Evolutionary conservation across 64 coral and sea anemone species (phyloP), one percentile per base, ranked within the genome.

Genomic region (Montipora efflorescens): DNA sequence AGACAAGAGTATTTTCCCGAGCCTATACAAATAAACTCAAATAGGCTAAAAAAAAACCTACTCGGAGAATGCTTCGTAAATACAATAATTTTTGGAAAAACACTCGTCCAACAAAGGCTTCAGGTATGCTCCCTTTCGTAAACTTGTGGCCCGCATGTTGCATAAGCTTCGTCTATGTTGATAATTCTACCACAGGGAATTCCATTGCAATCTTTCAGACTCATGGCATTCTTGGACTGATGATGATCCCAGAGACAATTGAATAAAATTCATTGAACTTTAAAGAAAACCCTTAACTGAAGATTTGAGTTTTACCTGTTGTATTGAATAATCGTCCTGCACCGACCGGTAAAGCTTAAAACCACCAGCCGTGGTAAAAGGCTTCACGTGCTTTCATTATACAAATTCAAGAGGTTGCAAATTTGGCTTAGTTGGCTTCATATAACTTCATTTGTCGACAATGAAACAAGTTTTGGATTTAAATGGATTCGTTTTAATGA

Each of bases 291-390:
- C 5, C 45, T 72, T 12, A 36, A 36, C 36, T 36, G 64, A 50
- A 86, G 46, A 4, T 50, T 86, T 86, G 64, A 86, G 67, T 86
- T 70, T 71, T 86, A 86, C 82, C 82, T 86, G 82, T 23, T 86
- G 64, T 86, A 47, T 4, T 70, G 7, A 72, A 47, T 66, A 46
- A 59, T 57, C 3, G 11, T 5, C 53, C 36, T 36, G 57, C 81
- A 67, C 58, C 82, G 48, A 48, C 44, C 49, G 68, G 46, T 66
- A 10, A 86, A 72, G 44, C 81, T 45, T 84, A 4, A 5, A 86
- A 23, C 64, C 66, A 86, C 82, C 82, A 71, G 82, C 59, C 9
- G 4, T 71, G 66, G 18, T 1, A 86, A 86, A 86, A 44, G 45
- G 16, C 44, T 20, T 86, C 82, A 72, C 66, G 66, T 86, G 82